phyloP scores from a whole-genome alignment of 2,797 vertebrate species.

The Semotilus atromaculatus region DNA sequence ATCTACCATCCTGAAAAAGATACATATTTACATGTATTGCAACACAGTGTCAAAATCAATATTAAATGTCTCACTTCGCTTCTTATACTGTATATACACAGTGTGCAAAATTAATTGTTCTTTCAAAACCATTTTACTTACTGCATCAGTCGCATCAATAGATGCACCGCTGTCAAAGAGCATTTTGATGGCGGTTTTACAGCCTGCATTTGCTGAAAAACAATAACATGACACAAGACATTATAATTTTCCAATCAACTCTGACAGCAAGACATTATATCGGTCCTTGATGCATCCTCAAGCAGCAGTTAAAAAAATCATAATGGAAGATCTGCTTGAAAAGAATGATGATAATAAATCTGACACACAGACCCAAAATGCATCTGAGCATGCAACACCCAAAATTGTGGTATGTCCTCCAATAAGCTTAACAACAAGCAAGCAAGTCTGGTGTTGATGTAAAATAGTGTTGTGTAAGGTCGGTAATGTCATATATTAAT shows the following conservation, averaged over 20 bases:
- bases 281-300: background rate
- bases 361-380: background rate
- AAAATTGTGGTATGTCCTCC: background rate
- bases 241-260: background rate
- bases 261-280: constrained; percentile 24
- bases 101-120: background rate
- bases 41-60: background rate
- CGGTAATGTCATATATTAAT: background rate
- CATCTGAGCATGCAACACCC: too few species aligned
- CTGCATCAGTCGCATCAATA: constrained; percentile 80
- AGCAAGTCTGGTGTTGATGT: background rate
- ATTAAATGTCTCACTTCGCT: background rate
- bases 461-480: background rate
- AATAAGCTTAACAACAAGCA: background rate
- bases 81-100: background rate
- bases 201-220: constrained; percentile 68
- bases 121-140: constrained; percentile 67
- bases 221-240: constrained; percentile 9
- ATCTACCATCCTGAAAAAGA: constrained; percentile 80
- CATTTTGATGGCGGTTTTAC: constrained; percentile 81
- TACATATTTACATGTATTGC: background rate
- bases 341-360: background rate
- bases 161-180: constrained; percentile 83
- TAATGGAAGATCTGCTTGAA: constrained; percentile 3
- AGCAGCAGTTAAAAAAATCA: background rate